Evolutionary conservation across 1,140 invertebrate genomes (phyloP).

Genomic region (Zaprionus ghesquierei): DNA sequence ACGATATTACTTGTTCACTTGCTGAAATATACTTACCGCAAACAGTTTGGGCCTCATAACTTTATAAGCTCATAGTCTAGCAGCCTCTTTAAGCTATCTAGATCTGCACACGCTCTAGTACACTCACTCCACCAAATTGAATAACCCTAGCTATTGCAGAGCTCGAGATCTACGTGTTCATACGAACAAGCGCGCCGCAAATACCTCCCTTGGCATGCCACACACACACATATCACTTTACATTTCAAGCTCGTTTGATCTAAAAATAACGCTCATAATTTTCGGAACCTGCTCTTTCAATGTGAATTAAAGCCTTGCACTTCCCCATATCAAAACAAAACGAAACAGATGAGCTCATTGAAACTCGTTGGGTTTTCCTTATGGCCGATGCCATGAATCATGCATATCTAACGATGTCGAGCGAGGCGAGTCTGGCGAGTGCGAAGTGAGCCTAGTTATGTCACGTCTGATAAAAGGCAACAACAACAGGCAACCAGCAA

Average conservation of each 20-base stretch:
- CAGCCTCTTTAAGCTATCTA: neutral
- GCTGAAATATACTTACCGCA: neutral
- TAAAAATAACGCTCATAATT: neutral
- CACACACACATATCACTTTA: neutral
- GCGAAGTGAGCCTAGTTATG: constrained; percentile 31
- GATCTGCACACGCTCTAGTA: neutral
- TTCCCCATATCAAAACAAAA: neutral
- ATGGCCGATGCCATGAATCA: constrained; percentile 35
- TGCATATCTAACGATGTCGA: neutral
- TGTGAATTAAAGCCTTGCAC: neutral
- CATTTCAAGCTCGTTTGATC: neutral
- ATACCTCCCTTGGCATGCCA: too few relatives aligned
- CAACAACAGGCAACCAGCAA: neutral
- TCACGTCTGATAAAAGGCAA: constrained; percentile 39
- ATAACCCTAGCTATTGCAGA: neutral
- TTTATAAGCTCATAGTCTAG: neutral
- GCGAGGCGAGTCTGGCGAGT: neutral
- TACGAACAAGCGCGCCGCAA: neutral
- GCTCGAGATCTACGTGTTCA: neutral
- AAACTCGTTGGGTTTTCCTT: constrained; percentile 30
- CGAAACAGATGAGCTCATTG: constrained; percentile 27
- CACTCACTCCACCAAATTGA: neutral
- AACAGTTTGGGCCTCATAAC: neutral
- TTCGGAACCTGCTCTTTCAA: neutral
- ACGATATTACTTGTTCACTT: neutral